Percentiles rank a stretch among this genome's conserved stretches.
Conservation (phyloP, 2,113 vertebrate genomes). For the Catharus fuscescens region DNA sequence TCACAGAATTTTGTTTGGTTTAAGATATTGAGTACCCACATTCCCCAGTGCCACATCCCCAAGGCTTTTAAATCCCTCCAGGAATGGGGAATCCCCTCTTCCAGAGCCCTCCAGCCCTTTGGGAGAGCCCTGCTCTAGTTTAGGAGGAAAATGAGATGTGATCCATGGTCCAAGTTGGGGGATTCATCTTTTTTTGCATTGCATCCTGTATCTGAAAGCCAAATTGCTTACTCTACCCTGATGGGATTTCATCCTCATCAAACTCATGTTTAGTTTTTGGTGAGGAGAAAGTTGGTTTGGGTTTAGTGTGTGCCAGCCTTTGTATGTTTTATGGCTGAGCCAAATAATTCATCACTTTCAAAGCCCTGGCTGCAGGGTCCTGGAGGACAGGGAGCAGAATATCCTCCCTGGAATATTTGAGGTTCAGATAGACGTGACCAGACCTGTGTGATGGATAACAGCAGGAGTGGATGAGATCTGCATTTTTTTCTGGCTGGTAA, state of each 20-base stretch:
- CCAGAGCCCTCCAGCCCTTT: not conserved
- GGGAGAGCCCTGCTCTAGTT: not conserved
- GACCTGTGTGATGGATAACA: not conserved
- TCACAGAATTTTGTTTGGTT: not conserved
- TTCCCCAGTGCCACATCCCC: not conserved
- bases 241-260: accelerated
- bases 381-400: not conserved
- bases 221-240: not conserved
- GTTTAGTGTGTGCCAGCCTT: not conserved
- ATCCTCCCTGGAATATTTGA: not conserved
- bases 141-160: not conserved
- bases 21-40: accelerated
- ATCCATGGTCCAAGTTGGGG: accelerated
- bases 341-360: not conserved
- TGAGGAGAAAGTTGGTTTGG: not conserved
- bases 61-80: not conserved
- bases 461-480: not conserved
- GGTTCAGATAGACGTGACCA: not conserved
- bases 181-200: not conserved
- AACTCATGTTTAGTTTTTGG: not conserved
- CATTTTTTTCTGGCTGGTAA: not conserved
- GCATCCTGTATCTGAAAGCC: not conserved
- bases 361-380: not conserved
- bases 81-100: not conserved
- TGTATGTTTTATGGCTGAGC: not conserved